Base-by-base conservation (phyloP, 2,797 vertebrate species). In the Liparis tanakae region DNA sequence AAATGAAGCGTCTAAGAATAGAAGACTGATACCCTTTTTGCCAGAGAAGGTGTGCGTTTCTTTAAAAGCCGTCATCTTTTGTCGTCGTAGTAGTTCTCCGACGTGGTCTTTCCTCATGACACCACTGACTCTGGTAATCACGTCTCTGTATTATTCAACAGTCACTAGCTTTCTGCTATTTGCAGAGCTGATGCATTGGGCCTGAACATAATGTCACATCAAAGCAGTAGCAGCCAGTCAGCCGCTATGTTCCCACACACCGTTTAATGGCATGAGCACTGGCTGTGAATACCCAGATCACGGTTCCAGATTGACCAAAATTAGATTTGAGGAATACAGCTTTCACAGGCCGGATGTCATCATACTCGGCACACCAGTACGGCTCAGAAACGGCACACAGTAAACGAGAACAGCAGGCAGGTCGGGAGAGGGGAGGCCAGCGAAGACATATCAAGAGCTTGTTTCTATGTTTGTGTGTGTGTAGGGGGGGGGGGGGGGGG, bases 1-100 rank as follows among this genome's bases (percentile, higher is more conserved):
- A 80, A 72, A 73, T 33, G 18, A 79, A 41, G 48, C 46, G 53
- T 70, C 75, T 74, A 64, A 71, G 65, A 86, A 80, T 81, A 85
- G 70, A 78, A 36, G 39, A 63, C 69, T 58, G 37, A 43, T 3
- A 51, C 18, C 13, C 17, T 59, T 39, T 4, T 18, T 41, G 22
- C 4, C 30, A 51, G 41, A 30, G 10, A 54, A 13, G 10, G 50
- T 6, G 2, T 51, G 15, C 22, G 33, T 73, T 54, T 81, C 15
- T 58, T 33, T 37, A 36, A 67, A 33, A 37, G 3, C 6, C 46
- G 10, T 51, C 20, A 36, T 51, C 78, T 69, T 57, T 57, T 54
- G 25, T 50, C 7, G 17, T 25, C 2, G 41, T 46, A 44, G 41
- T 22, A 6, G 62, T 43, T 14, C 6, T 48, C 15, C 22, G 3